Base-by-base conservation (phyloP, 1,140 invertebrate species). In the Drosophila santomea region DNA sequence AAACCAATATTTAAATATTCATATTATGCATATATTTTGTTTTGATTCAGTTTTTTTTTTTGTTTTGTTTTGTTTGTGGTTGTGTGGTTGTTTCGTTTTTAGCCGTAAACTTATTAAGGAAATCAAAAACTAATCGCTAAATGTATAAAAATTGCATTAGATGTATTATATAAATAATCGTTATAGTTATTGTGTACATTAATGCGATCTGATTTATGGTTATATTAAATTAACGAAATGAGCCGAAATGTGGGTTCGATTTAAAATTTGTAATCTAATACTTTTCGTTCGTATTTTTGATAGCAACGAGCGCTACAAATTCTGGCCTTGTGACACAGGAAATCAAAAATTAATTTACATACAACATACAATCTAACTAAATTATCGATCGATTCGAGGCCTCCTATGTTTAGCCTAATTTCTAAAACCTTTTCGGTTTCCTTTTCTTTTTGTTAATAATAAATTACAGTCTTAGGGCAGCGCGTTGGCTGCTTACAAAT, bases 31-130 rank as follows among this genome's bases (percentile, higher is more conserved):
- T 74, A 86, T 82, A 69, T 86, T 71, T 86, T 73, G 74, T 69
- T 74, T 78, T 66, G 59, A 72, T 61, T 39, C 56, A 48, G 23
- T 72, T 32, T 23, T 72, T 23, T 23, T 72, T 69, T 71, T 78
- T 39, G 45, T 7, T 75, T 78, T 28, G 66, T 63, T 71, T 78
- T 39, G 45, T 7, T 75, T 78, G 68, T 68, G 55, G 39, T 72
- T 63, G 47, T 76, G 39, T 64, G 50, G 43, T 78, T 66, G 56
- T 60, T 60, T 57, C 32, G 48, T 74, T 72, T 63, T 74, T 74
- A 74, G 63, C 64, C 77, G 82, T 73, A 78, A 86, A 74, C 74
- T 81, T 90, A 90, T 90, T 85, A 89, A 90, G 85, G 85, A 89
- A 90, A 75, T 90, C 60, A 72, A 83, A 88, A 78, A 72, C 76